These are phyloP conservation scores for Anisognathus igniventris DNA, from an alignment of 2,797 vertebrate genomes.

Conservation along the genomic window DNA sequence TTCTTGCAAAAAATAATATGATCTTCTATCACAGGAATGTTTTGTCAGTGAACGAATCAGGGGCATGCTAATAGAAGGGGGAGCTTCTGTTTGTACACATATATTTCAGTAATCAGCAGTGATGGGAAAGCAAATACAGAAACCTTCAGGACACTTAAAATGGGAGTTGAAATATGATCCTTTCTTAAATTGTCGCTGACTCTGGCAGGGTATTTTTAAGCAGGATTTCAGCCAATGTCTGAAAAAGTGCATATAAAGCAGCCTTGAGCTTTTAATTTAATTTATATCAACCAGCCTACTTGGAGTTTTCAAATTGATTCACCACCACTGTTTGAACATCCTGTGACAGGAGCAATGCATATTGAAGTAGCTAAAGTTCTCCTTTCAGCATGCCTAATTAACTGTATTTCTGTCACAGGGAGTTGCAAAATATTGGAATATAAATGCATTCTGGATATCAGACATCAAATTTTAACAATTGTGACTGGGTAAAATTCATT, in stretches of 20 bases:
- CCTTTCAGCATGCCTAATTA: conserved; percentile 44
- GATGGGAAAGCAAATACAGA: background rate
- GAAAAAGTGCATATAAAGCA: conserved; percentile 38
- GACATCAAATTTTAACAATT: background rate
- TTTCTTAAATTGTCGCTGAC: background rate
- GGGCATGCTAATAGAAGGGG: background rate
- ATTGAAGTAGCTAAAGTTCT: conserved; percentile 46
- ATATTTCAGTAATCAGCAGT: background rate
- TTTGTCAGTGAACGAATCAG: background rate
- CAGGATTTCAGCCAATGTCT: background rate
- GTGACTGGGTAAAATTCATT: background rate
- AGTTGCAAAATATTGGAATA: conserved; percentile 6
- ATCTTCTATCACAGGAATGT: background rate
- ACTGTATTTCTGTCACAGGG: background rate
- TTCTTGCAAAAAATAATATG: background rate
- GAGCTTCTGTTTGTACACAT: background rate
- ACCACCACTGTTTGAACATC: conserved; percentile 31
- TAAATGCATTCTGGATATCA: background rate
- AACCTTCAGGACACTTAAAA: background rate
- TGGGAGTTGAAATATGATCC: background rate
- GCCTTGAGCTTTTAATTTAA: conserved; percentile 52
- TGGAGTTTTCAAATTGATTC: conserved; percentile 55
- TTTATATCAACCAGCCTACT: conserved; percentile 47
- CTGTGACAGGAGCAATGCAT: conserved; percentile 57
- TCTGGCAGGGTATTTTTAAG: background rate